Percentiles rank a stretch among this genome's conserved stretches.
Conservation (phyloP, 2,888 invertebrate genomes). For the Norana najaformis region DNA sequence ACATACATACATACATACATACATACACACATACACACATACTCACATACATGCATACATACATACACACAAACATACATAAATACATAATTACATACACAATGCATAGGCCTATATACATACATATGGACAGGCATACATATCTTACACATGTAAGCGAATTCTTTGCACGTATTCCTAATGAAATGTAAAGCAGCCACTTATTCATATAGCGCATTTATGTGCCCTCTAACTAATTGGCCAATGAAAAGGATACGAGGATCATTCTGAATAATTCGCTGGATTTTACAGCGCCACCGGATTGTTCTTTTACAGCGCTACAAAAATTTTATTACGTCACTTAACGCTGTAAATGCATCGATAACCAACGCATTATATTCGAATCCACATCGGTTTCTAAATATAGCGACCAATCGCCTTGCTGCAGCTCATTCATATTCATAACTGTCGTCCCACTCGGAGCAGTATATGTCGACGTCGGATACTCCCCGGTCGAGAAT, state of each 20-base stretch:
- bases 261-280: no score
- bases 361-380: no score
- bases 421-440: not conserved
- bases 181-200: no score
- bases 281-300: no score
- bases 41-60: no score
- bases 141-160: no score
- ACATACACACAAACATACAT: not conserved
- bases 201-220: no score
- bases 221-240: no score
- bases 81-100: no score
- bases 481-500: conserved; percentile 1
- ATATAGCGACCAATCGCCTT: not conserved
- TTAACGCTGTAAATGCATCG: not conserved
- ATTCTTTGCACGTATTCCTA: not conserved
- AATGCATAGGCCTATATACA: no score
- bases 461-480: not conserved
- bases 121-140: no score
- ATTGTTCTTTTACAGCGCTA: not conserved
- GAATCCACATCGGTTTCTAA: not conserved
- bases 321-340: not conserved
- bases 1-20: not conserved
- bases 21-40: not conserved
- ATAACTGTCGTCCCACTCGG: not conserved
- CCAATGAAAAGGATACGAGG: no score